phyloP scores from a whole-genome alignment of 30 jellyfish, hydroid and myxozoan genomes.

The Cassiopea xamachana region DNA sequence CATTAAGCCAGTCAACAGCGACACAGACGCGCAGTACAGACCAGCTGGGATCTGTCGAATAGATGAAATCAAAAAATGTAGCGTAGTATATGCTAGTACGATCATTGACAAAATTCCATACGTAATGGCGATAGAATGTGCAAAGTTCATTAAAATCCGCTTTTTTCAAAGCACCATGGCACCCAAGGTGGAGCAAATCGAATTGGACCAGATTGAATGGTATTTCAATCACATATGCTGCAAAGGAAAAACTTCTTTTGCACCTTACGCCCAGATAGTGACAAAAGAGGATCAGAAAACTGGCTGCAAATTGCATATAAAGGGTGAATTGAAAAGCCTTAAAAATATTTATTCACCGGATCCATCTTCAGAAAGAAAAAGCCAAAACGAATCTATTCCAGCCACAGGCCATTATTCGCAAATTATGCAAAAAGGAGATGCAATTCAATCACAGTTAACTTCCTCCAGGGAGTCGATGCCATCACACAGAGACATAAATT shows the following conservation, averaged over 20 bases:
- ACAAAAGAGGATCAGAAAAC: not conserved
- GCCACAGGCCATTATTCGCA: not conserved
- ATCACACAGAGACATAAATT: too few relatives aligned
- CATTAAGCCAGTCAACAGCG: not conserved
- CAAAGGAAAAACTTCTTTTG: slow-evolving; percentile 3
- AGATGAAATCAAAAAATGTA: not conserved
- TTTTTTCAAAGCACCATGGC: not conserved
- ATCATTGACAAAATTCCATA: not conserved
- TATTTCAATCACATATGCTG: not conserved
- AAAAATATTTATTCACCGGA: not conserved
- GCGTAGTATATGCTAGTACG: slow-evolving; percentile 20
- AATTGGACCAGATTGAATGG: not conserved
- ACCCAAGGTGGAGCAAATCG: slow-evolving; percentile 9
- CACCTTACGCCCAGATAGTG: not conserved
- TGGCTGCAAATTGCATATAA: not conserved
- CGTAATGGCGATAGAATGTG: not conserved
- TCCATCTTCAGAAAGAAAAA: not conserved
- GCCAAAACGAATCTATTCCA: not conserved
- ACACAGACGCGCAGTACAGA: not conserved
- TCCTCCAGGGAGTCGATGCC: too few relatives aligned
- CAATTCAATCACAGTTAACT: too few relatives aligned
- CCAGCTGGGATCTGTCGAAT: slow-evolving; percentile 18
- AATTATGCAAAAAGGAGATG: too few relatives aligned
- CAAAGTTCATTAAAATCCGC: not conserved
- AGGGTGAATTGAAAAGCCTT: not conserved